Base-by-base conservation (phyloP, 2,113 vertebrate genomes). In the Pelusios castaneus region DNA sequence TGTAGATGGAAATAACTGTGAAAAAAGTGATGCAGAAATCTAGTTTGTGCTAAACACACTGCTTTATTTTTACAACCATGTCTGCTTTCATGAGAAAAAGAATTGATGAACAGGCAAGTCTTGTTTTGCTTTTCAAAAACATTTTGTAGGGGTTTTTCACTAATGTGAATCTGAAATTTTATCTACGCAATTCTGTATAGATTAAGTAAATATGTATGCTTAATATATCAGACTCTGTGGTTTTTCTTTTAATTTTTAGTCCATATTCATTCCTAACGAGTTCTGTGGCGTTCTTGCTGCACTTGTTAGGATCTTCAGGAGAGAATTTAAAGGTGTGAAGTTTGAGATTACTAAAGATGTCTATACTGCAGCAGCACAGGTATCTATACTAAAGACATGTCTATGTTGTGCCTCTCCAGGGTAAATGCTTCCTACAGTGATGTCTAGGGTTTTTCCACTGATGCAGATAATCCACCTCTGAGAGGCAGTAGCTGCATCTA, bases 71-170 rank as follows among this genome's bases (percentile, higher is more conserved):
- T 98, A 98, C 98, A 98, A 97, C 97, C 97, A 97, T 97, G 90
- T 98, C 97, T 97, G 95, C 97, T 98, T 97, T 98, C 97, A 97
- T 98, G 98, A 97, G 95, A 95, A 97, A 96, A 95, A 85, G 75
- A 98, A 98, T 98, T 98, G 98, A 98, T 97, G 97, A 98, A 98
- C 97, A 98, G 98, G 97, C 97, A 98, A 47, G 97, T 98, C 97
- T 98, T 97, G 98, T 99, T 98, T 98, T 98, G 98, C 98, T 99
- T 99, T 99, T 99, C 98, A 99, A 98, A 99, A 98, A 99, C 97
- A 98, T 99, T 99, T 99, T 99, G 98, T 99, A 99, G 98, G 98
- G 98, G 98, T 98, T 98, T 99, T 98, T 98, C 98, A 97, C 94
- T 97, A 97, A 97, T 97, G 97, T 98, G 97, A 98, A 98, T 97